phyloP scores from a whole-genome alignment of 2,113 vertebrate species.

The Bucco capensis region DNA sequence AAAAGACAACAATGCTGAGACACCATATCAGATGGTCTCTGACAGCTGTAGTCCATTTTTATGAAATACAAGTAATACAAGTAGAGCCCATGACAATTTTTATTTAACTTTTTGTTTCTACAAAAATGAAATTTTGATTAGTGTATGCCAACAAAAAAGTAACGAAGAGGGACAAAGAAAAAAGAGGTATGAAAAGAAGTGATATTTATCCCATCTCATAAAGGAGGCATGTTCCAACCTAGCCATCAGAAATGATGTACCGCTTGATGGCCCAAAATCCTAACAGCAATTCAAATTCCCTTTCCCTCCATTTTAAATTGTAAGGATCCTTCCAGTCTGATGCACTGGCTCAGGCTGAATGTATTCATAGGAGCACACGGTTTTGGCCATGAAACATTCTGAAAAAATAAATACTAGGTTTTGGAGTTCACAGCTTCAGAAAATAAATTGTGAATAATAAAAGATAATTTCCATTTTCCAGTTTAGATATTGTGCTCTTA shows the following conservation, averaged over 20 bases:
- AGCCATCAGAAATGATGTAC: slow-evolving; percentile 32
- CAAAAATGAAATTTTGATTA: slow-evolving; percentile 48
- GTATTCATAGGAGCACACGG: slow-evolving; percentile 66
- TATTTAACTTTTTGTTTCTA: slow-evolving; percentile 54
- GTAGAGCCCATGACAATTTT: slow-evolving; percentile 6
- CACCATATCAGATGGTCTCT: slow-evolving; percentile 42
- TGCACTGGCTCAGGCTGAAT: background rate
- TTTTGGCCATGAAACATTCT: background rate
- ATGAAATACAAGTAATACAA: slow-evolving; percentile 38
- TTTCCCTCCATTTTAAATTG: background rate
- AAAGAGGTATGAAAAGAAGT: slow-evolving; percentile 27
- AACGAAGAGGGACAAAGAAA: slow-evolving; percentile 53
- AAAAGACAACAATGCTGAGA: slow-evolving; percentile 43
- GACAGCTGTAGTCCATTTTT: slow-evolving; percentile 25
- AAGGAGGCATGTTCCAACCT: slow-evolving; percentile 28
- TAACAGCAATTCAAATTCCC: background rate
- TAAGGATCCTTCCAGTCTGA: slow-evolving; percentile 17
- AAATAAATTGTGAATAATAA: background rate
- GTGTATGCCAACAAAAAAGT: slow-evolving; percentile 72
- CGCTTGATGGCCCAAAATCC: background rate
- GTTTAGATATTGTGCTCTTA: slow-evolving; percentile 65
- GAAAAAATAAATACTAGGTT: background rate
- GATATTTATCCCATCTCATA: slow-evolving; percentile 30
- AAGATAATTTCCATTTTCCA: background rate
- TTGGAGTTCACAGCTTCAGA: background rate